A percentile compares a stretch with the other conserved stretches of the same genome.
These are phyloP conservation scores for Gibbula magus DNA, from an alignment of 2,888 invertebrate species.

Conservation along the genomic window DNA sequence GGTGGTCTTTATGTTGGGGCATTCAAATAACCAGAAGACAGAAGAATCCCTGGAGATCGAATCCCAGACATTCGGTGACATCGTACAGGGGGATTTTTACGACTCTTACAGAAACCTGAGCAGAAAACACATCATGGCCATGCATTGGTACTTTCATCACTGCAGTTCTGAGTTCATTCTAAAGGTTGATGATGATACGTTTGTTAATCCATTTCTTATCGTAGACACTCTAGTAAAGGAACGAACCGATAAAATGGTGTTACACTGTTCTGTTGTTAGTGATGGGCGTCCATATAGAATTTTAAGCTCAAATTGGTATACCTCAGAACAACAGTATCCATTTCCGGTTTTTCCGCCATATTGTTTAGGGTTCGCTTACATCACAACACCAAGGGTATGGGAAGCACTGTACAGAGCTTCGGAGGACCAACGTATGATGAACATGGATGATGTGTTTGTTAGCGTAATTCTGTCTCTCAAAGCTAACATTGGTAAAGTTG, in stretches of 20 bases:
- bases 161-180: background rate
- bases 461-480: background rate
- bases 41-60: background rate
- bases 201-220: background rate
- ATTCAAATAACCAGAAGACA: background rate
- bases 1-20: background rate
- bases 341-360: background rate
- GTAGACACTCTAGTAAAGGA: background rate
- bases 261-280: background rate
- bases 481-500: background rate
- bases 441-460: slow-evolving; percentile 1
- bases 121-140: background rate
- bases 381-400: background rate
- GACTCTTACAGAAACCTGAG: background rate
- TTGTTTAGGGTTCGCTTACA: slow-evolving; percentile 4
- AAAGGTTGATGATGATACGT: background rate
- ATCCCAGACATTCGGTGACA: background rate
- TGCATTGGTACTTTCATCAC: background rate
- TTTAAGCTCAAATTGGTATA: background rate
- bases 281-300: background rate
- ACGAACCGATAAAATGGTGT: background rate
- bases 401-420: background rate
- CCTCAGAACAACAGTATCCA: background rate
- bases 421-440: background rate
- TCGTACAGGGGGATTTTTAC: background rate